Percentiles rank a stretch among this genome's conserved stretches.
Conservation (phyloP, 2,888 invertebrate species). For the Ceramica pisi region DNA sequence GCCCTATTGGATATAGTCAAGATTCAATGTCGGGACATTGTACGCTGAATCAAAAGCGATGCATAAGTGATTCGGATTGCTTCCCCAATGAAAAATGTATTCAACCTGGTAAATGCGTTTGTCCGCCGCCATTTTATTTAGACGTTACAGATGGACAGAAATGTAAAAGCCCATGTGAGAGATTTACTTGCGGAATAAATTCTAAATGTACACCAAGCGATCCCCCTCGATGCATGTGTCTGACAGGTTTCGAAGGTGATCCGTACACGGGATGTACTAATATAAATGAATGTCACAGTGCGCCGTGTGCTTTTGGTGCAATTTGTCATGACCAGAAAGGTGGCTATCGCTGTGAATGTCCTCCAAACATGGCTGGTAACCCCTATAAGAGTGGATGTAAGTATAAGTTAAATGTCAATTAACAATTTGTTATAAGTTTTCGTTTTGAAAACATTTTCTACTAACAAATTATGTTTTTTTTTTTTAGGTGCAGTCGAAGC, state of each 20-base stretch:
- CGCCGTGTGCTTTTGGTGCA: constrained; percentile 97
- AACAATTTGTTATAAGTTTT: background rate
- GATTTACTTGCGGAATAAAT: constrained; percentile 97
- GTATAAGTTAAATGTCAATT: constrained; percentile 67
- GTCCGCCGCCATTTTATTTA: constrained; percentile 97
- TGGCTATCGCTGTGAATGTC: constrained; percentile 96
- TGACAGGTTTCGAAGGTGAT: constrained; percentile 96
- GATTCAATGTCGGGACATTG: constrained; percentile 96
- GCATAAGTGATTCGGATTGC: constrained; percentile 96
- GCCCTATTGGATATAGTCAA: constrained; percentile 95
- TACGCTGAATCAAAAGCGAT: constrained; percentile 95
- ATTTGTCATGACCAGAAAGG: constrained; percentile 97
- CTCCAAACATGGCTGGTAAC: constrained; percentile 95
- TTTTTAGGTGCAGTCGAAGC: constrained; percentile 80
- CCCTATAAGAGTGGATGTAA: constrained; percentile 96
- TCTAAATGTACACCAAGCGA: constrained; percentile 97
- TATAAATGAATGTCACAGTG: constrained; percentile 96
- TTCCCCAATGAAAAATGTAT: constrained; percentile 97
- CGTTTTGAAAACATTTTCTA: constrained; percentile 1
- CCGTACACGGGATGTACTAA: constrained; percentile 96
- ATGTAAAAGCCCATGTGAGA: constrained; percentile 98
- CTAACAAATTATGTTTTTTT: constrained; percentile 8
- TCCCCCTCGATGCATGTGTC: constrained; percentile 97
- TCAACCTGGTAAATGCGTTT: constrained; percentile 97
- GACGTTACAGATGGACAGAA: constrained; percentile 95